Conservation (phyloP, 2,113 vertebrate genomes). For the Gulo gulo region DNA sequence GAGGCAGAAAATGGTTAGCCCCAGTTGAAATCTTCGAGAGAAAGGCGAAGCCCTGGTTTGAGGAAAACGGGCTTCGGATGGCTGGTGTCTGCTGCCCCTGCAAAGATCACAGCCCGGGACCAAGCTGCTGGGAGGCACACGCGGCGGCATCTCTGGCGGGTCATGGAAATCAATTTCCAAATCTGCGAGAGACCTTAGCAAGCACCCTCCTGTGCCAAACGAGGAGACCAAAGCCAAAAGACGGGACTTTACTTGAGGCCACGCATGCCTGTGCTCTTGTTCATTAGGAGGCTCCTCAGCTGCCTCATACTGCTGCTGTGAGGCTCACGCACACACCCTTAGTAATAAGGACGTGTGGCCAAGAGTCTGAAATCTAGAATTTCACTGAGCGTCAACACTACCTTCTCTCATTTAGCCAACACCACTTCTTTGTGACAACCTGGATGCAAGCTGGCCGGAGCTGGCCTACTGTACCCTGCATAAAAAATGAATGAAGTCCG, state of each 20-base stretch:
- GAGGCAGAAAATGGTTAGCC: neutral
- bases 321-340: neutral
- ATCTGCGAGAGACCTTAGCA: neutral
- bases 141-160: neutral
- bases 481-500: neutral
- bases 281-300: neutral
- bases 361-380: neutral
- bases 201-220: neutral
- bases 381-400: neutral
- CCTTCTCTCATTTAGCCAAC: neutral
- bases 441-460: neutral
- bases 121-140: fast-evolving
- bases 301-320: fast-evolving
- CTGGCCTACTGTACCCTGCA: neutral
- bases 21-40: neutral
- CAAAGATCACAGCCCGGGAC: neutral
- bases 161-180: neutral
- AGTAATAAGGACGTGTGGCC: neutral
- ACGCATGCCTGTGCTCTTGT: neutral
- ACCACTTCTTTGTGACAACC: neutral
- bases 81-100: neutral
- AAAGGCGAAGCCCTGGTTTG: neutral
- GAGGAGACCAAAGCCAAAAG: neutral
- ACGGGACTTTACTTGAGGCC: neutral
- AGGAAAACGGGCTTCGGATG: neutral